Evolutionary conservation across 2,113 vertebrate genomes (phyloP).

Genomic region (Sinocyclocheilus rhinocerous): DNA sequence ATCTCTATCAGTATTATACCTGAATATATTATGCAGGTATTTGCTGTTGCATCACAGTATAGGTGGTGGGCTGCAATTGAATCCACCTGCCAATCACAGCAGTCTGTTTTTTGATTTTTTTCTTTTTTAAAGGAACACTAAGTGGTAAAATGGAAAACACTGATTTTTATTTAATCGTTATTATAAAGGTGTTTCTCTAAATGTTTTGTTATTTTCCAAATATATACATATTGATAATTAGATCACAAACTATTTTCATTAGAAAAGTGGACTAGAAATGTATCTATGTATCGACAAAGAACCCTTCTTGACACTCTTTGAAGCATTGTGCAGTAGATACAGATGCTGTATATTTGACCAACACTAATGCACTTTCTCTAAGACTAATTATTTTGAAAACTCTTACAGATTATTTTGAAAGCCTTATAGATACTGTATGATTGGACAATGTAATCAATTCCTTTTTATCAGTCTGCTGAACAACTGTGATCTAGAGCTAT

Average conservation of each 20-base stretch:
- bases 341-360: constrained; percentile 15
- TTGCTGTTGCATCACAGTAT: constrained; percentile 28
- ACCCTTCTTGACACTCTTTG: constrained; percentile 42
- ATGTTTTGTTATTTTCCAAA: neutral
- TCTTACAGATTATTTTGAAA: constrained; percentile 12
- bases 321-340: constrained; percentile 45
- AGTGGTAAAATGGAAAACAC: neutral
- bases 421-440: neutral
- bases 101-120: neutral
- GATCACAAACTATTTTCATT: neutral
- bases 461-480: constrained; percentile 37
- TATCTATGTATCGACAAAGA: neutral
- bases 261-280: neutral
- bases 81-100: constrained; percentile 20
- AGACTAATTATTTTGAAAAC: constrained; percentile 19
- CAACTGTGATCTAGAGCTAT: neutral
- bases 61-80: neutral
- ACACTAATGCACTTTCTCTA: constrained; percentile 9
- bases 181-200: neutral
- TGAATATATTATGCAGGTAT: constrained; percentile 31
- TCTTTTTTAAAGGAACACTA: constrained; percentile 11
- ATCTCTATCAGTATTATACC: constrained; percentile 42
- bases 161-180: constrained; percentile 6
- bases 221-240: neutral
- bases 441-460: neutral